Conservation (phyloP, 1,140 invertebrate species). For the Diprion similis region DNA sequence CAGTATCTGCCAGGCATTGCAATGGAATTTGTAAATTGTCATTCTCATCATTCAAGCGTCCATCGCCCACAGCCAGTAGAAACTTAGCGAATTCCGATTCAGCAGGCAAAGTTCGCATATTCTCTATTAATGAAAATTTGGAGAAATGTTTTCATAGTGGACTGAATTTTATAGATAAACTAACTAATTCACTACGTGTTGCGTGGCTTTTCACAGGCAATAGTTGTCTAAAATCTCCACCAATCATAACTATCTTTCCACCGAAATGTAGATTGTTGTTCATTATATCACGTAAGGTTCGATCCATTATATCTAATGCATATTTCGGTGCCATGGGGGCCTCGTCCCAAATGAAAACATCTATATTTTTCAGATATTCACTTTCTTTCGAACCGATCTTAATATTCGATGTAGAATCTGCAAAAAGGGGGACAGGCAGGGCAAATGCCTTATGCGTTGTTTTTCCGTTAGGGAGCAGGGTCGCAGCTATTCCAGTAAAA, state of each 20-base stretch:
- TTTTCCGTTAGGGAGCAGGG: conserved; percentile 47
- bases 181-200: conserved; percentile 34
- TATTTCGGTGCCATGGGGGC: conserved; percentile 36
- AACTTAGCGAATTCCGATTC: conserved; percentile 26
- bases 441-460: conserved; percentile 56
- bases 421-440: conserved; percentile 35
- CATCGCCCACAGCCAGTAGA: conserved; percentile 27
- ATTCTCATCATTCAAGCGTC: conserved; percentile 18
- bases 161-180: conserved; percentile 28
- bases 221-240: conserved; percentile 37
- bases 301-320: conserved; percentile 31
- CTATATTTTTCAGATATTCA: conserved; percentile 23
- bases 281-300: conserved; percentile 28
- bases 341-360: conserved; percentile 45
- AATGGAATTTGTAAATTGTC: conserved; percentile 19
- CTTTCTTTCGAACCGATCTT: conserved; percentile 22
- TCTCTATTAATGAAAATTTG: conserved; percentile 24
- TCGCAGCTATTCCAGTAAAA: conserved; percentile 57
- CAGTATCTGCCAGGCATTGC: conserved; percentile 14
- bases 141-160: conserved; percentile 23
- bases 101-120: conserved; percentile 25
- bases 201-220: conserved; percentile 30
- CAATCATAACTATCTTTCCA: conserved; percentile 35
- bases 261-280: conserved; percentile 32
- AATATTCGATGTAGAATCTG: conserved; percentile 23